These are phyloP conservation scores for Aldabrachelys gigantea DNA, from an alignment of 2,113 vertebrate species.

Conservation along the genomic window DNA sequence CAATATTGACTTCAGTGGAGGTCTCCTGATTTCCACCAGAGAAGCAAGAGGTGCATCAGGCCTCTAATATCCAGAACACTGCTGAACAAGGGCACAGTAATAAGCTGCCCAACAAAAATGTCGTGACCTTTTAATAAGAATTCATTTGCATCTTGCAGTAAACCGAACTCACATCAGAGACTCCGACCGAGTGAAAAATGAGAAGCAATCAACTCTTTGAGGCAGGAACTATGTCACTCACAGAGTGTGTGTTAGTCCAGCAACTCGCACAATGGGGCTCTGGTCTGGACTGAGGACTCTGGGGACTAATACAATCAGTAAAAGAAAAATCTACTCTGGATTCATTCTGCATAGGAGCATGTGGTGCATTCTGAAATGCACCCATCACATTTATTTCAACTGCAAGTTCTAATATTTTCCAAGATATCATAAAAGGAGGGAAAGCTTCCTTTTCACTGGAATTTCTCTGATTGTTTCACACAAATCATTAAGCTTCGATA, in stretches of 20 bases:
- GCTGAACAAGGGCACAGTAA: not conserved
- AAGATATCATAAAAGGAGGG: conserved; percentile 36
- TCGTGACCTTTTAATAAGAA: not conserved
- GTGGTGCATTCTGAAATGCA: conserved; percentile 58
- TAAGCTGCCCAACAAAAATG: not conserved
- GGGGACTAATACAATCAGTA: fast-evolving
- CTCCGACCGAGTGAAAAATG: not conserved
- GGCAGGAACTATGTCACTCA: fast-evolving
- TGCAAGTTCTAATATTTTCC: conserved; percentile 44
- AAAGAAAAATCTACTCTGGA: not conserved
- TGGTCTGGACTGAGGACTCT: not conserved
- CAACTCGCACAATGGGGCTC: not conserved
- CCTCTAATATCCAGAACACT: not conserved
- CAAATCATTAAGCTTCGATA: not conserved
- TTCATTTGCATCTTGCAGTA: not conserved
- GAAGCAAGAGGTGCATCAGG: not conserved
- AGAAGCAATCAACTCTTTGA: fast-evolving
- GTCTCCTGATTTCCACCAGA: not conserved
- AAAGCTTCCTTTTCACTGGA: conserved; percentile 18
- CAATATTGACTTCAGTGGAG: not conserved
- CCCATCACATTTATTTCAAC: conserved; percentile 69
- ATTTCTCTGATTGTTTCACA: conserved; percentile 17
- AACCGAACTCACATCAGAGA: fast-evolving
- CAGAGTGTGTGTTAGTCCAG: not conserved
- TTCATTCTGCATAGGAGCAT: not conserved